phyloP scores from a whole-genome alignment of 2,888 invertebrate genomes.

The Patella ulyssiponensis region DNA sequence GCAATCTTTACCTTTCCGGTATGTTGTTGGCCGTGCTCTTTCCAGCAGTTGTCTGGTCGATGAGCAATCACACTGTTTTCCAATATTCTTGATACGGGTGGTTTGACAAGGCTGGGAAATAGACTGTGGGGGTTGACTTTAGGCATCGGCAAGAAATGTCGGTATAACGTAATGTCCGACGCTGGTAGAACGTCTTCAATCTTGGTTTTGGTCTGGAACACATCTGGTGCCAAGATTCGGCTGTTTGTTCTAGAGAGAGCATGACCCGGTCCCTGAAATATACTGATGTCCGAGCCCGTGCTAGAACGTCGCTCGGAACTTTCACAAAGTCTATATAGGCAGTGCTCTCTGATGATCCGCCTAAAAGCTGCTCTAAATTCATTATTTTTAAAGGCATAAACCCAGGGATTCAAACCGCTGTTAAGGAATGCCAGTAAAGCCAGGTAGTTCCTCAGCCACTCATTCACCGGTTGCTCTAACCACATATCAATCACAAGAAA shows the following conservation, averaged over 20 bases:
- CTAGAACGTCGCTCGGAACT: slow-evolving; percentile 35
- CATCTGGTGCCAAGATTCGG: slow-evolving; percentile 18
- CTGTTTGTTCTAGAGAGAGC: slow-evolving; percentile 43
- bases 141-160: slow-evolving; percentile 7
- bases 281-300: slow-evolving; percentile 37
- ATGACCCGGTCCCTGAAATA: slow-evolving; percentile 27
- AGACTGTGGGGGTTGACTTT: neutral
- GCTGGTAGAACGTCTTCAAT: neutral
- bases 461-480: slow-evolving; percentile 72
- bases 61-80: neutral
- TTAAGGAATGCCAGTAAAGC: slow-evolving; percentile 77
- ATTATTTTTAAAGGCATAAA: slow-evolving; percentile 79
- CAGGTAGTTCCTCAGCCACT: slow-evolving; percentile 76
- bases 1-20: too few relatives aligned
- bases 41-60: too few relatives aligned
- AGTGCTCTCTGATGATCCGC: slow-evolving; percentile 33
- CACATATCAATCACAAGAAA: slow-evolving; percentile 58
- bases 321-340: neutral
- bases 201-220: slow-evolving; percentile 19
- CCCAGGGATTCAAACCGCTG: slow-evolving; percentile 79
- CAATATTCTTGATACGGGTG: neutral
- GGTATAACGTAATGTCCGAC: neutral
- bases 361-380: slow-evolving; percentile 77
- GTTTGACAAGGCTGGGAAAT: slow-evolving; percentile 4
- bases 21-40: too few relatives aligned